These are phyloP conservation scores for Himalopsyche tibetana DNA, from an alignment of 2,888 invertebrate species.

Conservation along the genomic window DNA sequence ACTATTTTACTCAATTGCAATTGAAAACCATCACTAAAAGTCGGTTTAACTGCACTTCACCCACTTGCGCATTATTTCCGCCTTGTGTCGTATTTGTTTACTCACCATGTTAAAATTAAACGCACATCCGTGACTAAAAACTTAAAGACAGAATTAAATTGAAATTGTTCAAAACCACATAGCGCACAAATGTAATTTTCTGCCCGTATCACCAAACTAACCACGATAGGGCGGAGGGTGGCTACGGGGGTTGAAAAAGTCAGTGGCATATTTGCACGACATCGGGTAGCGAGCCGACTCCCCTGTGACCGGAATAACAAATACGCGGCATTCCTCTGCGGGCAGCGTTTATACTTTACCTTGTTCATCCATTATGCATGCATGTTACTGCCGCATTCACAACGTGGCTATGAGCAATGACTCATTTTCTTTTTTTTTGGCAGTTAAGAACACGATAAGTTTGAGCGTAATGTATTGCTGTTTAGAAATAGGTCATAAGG, in stretches of 20 bases:
- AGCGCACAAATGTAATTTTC: slow-evolving; percentile 25
- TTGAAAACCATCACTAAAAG: too few species aligned
- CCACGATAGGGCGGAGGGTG: neutral
- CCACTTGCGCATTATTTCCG: too few species aligned
- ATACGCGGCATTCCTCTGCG: slow-evolving; percentile 24
- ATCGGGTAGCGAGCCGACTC: neutral
- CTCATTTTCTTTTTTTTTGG: slow-evolving; percentile 7
- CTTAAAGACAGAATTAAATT: neutral
- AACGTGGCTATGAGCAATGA: neutral
- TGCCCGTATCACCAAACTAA: neutral
- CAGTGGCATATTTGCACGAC: neutral
- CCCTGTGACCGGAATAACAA: neutral
- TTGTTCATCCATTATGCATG: neutral
- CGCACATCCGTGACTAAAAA: neutral
- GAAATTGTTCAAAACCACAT: slow-evolving; percentile 3
- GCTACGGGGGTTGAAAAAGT: neutral
- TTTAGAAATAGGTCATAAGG: slow-evolving; percentile 15
- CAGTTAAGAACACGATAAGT: neutral
- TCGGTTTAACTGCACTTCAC: too few species aligned
- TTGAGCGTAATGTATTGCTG: neutral
- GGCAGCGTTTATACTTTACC: neutral
- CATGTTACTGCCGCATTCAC: slow-evolving; percentile 1
- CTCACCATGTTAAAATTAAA: neutral
- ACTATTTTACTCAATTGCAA: too few species aligned
- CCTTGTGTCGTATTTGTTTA: too few species aligned